phyloP scores from a whole-genome alignment of 2,797 vertebrate species.

The Danio albolineatus region DNA sequence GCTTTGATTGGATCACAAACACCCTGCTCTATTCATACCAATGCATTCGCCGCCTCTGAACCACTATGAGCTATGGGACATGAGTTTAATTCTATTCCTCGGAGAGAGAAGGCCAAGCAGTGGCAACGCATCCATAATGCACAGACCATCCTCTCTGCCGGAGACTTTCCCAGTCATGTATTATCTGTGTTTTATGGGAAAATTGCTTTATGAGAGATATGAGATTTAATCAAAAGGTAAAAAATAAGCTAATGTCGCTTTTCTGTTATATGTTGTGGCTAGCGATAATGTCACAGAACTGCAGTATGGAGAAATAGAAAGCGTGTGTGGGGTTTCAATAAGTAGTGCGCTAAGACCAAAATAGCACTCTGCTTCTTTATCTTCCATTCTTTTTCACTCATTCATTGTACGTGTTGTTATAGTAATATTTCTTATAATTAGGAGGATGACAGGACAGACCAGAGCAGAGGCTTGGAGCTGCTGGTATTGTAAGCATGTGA shows the following conservation, averaged over 20 bases:
- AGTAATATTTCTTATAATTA: constrained; percentile 50
- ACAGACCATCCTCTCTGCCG: constrained; percentile 62
- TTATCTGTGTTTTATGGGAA: constrained; percentile 68
- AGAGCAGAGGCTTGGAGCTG: background rate
- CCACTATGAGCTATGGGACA: constrained; percentile 25
- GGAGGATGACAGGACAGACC: constrained; percentile 7
- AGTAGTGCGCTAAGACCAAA: constrained; percentile 41
- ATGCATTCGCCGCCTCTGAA: constrained; percentile 43
- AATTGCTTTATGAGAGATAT: constrained; percentile 67
- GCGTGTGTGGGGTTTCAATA: constrained; percentile 67
- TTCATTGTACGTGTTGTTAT: background rate
- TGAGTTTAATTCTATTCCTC: constrained; percentile 55
- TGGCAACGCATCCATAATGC: constrained; percentile 60
- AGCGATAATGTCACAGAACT: constrained; percentile 67
- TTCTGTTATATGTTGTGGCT: constrained; percentile 64
- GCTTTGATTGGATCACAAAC: constrained; percentile 53
- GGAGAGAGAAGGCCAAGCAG: constrained; percentile 34
- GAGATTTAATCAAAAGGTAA: constrained; percentile 69
- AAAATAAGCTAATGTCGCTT: constrained; percentile 74
- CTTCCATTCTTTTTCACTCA: constrained; percentile 2
- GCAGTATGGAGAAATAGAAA: constrained; percentile 61
- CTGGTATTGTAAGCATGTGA: background rate
- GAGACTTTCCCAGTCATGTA: constrained; percentile 60
- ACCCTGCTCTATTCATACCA: constrained; percentile 48
- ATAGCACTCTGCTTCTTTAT: constrained; percentile 18